Conservation (phyloP, 92 coral and sea anemone genomes). For the Pocillopora meandrina region DNA sequence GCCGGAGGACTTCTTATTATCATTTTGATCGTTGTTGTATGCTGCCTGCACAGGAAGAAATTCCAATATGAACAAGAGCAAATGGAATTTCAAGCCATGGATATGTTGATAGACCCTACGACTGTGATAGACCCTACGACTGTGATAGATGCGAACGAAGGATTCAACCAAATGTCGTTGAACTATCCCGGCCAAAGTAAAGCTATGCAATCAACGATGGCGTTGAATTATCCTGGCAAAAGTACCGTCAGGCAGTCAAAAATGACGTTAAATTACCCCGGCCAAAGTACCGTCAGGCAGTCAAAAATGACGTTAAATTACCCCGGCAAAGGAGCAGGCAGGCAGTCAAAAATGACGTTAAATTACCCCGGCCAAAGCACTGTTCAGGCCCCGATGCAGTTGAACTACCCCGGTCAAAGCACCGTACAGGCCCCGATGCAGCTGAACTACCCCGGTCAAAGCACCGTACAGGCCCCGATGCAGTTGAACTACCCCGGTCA, state of each 20-base stretch:
- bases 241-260: background rate
- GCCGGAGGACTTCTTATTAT: background rate
- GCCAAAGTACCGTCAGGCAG: slow-evolving; percentile 1
- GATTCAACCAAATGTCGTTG: background rate
- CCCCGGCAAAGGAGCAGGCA: slow-evolving; percentile 7
- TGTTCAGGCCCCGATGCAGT: too few relatives aligned
- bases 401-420: too few relatives aligned
- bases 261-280: background rate
- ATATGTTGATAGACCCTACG: background rate
- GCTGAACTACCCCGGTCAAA: too few relatives aligned
- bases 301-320: background rate
- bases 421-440: too few relatives aligned
- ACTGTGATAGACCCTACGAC: background rate
- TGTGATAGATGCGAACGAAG: background rate
- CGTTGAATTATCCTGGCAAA: background rate
- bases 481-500: too few relatives aligned
- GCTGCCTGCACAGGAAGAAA: slow-evolving; percentile 25
- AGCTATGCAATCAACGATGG: background rate
- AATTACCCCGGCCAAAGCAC: background rate
- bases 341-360: background rate
- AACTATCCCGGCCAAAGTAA: background rate
- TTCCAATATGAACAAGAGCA: background rate
- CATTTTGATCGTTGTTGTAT: background rate
- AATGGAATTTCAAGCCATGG: slow-evolving; percentile 6
- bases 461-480: too few relatives aligned